Evolutionary conservation across 2,888 invertebrate genomes (phyloP).

Genomic region (Pyralis farinalis): DNA sequence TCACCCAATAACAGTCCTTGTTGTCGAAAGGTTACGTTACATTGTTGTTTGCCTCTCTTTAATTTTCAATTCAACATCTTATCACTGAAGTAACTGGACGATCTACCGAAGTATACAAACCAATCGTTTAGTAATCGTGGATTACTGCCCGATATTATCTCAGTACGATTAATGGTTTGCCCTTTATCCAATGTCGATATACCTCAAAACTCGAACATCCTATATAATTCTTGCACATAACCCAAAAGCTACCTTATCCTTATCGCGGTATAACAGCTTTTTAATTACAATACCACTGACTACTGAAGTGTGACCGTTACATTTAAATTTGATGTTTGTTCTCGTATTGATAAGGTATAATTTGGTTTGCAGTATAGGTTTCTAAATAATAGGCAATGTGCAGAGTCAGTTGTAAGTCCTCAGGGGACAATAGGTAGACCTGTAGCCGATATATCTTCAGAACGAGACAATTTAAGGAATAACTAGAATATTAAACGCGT

Average conservation of each 20-base stretch:
- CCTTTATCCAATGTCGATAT: slow-evolving; percentile 72
- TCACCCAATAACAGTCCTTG: not conserved
- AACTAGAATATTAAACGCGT: slow-evolving; percentile 65
- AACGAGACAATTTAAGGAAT: slow-evolving; percentile 72
- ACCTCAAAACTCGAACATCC: slow-evolving; percentile 38
- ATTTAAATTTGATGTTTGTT: slow-evolving; percentile 20
- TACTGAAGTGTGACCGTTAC: slow-evolving; percentile 15
- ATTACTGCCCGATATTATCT: slow-evolving; percentile 74
- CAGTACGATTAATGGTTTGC: slow-evolving; percentile 66
- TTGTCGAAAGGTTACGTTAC: not conserved
- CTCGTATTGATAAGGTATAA: slow-evolving; percentile 10
- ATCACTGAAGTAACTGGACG: slow-evolving; percentile 1
- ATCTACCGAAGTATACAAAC: slow-evolving; percentile 42
- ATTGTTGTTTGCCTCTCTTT: not conserved
- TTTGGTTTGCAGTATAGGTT: slow-evolving; percentile 21
- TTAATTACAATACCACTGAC: slow-evolving; percentile 11
- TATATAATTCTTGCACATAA: slow-evolving; percentile 25
- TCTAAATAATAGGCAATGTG: slow-evolving; percentile 32
- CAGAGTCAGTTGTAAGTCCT: slow-evolving; percentile 66
- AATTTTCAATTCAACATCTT: slow-evolving; percentile 3
- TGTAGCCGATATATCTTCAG: slow-evolving; percentile 65
- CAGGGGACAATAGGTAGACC: slow-evolving; percentile 71
- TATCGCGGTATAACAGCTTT: slow-evolving; percentile 14
- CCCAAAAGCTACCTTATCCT: slow-evolving; percentile 23
- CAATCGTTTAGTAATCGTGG: slow-evolving; percentile 71